These are phyloP conservation scores for Escarpia spicata DNA, from an alignment of 2,888 invertebrate genomes.

Conservation along the genomic window DNA sequence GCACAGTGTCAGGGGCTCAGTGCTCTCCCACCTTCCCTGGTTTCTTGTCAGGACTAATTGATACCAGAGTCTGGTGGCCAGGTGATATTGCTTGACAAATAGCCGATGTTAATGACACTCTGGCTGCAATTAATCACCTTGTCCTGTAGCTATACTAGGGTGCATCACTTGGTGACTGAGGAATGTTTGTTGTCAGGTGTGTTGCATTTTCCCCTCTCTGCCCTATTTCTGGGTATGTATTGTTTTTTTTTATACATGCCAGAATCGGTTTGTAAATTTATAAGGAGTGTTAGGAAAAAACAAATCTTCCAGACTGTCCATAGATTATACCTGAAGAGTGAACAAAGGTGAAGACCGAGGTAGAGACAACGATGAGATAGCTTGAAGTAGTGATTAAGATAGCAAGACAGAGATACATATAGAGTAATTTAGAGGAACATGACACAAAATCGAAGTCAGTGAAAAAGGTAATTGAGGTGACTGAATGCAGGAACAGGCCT, in stretches of 20 bases:
- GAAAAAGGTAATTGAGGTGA: too few relatives aligned
- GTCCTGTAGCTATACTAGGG: neutral
- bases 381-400: neutral
- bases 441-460: too few relatives aligned
- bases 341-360: neutral
- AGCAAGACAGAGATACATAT: neutral
- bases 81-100: slow-evolving; percentile 12
- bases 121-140: neutral
- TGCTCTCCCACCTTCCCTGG: neutral
- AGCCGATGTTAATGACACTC: neutral
- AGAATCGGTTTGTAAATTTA: neutral
- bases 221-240: too few relatives aligned
- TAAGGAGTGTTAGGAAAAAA: too few relatives aligned
- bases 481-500: too few relatives aligned
- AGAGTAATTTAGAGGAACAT: too few relatives aligned
- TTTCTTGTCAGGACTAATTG: neutral
- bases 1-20: neutral
- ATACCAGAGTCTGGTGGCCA: neutral
- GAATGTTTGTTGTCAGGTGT: neutral
- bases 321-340: neutral
- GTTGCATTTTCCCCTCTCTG: neutral
- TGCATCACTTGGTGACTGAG: neutral
- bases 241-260: neutral
- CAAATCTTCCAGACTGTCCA: neutral
- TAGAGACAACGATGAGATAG: neutral